These are phyloP conservation scores for Uria lomvia DNA, from an alignment of 2,113 vertebrate genomes.

Conservation along the genomic window DNA sequence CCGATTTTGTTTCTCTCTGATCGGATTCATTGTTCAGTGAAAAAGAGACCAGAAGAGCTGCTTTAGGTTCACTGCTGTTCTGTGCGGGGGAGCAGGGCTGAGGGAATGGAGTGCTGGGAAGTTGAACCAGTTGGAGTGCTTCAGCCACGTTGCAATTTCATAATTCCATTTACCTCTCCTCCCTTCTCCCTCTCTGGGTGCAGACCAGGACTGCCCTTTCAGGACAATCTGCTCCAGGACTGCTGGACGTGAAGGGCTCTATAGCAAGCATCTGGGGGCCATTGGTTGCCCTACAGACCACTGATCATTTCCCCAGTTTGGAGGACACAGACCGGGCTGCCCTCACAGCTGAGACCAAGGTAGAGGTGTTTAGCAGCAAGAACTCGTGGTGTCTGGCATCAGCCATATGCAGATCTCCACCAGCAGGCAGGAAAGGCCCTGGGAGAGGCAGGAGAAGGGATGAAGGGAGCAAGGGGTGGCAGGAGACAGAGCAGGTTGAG, in stretches of 20 bases:
- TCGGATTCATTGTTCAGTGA: conserved; percentile 29
- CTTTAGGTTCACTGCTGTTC: background rate
- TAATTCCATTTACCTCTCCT: background rate
- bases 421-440: background rate
- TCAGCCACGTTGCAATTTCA: background rate
- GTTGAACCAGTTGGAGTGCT: background rate
- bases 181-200: background rate
- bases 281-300: background rate
- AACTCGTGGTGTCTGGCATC: background rate
- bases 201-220: background rate
- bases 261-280: background rate
- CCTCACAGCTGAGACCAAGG: background rate
- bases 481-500: background rate
- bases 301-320: background rate
- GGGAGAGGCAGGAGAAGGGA: background rate
- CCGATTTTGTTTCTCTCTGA: conserved; percentile 49
- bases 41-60: background rate
- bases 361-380: background rate
- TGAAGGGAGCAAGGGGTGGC: background rate
- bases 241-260: background rate
- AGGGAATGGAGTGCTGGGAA: background rate
- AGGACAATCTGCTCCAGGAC: background rate
- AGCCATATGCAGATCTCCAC: background rate
- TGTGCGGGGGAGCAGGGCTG: background rate
- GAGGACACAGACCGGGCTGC: background rate